Evolutionary conservation across 2,797 vertebrate species (phyloP), one percentile per base, ranked within the genome.

Genomic region (Allobates femoralis): DNA sequence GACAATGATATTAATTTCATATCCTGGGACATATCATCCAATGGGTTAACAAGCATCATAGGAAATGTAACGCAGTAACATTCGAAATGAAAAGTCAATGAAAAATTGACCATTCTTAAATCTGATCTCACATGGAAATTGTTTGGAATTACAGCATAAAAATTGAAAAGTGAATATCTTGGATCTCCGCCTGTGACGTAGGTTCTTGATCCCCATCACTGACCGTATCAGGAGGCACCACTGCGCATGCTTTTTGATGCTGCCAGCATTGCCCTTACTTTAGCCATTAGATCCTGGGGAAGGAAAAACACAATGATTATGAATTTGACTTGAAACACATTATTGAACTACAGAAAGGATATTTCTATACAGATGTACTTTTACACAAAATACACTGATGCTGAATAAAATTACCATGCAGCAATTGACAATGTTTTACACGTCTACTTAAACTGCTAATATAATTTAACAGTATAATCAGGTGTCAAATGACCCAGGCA

Each of bases 181-280:
- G 56, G 81, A 67, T 53, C 32, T 75, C 74, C 60, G 34, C 37
- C 51, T 56, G 34, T 46, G 19, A 18, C 16, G 1, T 11, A 18
- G 37, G 34, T n/a, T 32, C 32, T 56, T 26, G 10, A 12, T 51
- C 62, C 34, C 34, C 34, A 37, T 2, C 26, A 30, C 18, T 16
- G 14, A n/a, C 11, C 19, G 15, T 50, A 79, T 88, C 87, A 88
- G 60, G 87, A 85, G 26, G 69, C 55, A 37, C 76, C 62, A 1
- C 19, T 79, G 34, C 37, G 86, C 86, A 80, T 85, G 92, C 96
- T 97, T 93, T 99, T 99, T 85, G 98, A 98, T 89, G 96, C 96
- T 85, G 97, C 97, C 74, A 99, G 96, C 98, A 99, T 99, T 50
- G 98, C 98, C 91, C 98, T 95, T 87, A 99, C 98, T 96, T 99